These are phyloP conservation scores for Parotocinclus haroldoi DNA, from an alignment of 2,797 vertebrate species.

Conservation along the genomic window DNA sequence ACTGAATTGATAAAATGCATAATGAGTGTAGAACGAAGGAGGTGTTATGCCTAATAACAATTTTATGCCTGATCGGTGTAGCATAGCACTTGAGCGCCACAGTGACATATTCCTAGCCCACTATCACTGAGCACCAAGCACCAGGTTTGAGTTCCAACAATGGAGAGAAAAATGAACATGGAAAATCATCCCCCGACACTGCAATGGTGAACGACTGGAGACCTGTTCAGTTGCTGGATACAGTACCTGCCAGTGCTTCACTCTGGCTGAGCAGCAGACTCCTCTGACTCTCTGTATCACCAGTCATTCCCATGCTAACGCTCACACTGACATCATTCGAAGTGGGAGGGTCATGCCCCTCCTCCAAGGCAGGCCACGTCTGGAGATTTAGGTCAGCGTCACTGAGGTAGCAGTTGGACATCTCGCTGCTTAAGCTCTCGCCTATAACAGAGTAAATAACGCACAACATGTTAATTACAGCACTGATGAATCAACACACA, in stretches of 20 bases:
- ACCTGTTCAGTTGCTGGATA: not conserved
- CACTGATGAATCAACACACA: not conserved
- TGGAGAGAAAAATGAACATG: too few relatives aligned
- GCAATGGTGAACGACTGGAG: too few relatives aligned
- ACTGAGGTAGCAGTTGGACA: conserved; percentile 75
- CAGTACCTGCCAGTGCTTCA: conserved; percentile 86
- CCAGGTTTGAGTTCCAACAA: too few relatives aligned
- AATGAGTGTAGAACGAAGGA: too few relatives aligned
- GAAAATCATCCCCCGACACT: too few relatives aligned
- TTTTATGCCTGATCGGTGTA: too few relatives aligned
- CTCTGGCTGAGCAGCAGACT: conserved; percentile 86
- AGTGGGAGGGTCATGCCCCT: conserved; percentile 79
- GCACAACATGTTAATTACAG: not conserved
- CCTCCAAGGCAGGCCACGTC: conserved; percentile 80
- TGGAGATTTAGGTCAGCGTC: conserved; percentile 78
- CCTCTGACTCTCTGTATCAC: conserved; percentile 73
- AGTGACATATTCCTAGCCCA: too few relatives aligned
- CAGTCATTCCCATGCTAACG: conserved; percentile 44
- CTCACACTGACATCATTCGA: conserved; percentile 72
- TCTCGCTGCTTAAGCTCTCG: conserved; percentile 88
- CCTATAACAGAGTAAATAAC: conserved; percentile 61
- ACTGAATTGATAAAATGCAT: too few relatives aligned
- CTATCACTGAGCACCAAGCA: too few relatives aligned
- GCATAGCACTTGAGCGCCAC: too few relatives aligned
- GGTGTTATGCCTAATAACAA: too few relatives aligned